Percentiles rank a stretch among this genome's conserved stretches.
These are phyloP conservation scores for Larimichthys crocea DNA, from an alignment of 2,113 vertebrate genomes.

Conservation along the genomic window DNA sequence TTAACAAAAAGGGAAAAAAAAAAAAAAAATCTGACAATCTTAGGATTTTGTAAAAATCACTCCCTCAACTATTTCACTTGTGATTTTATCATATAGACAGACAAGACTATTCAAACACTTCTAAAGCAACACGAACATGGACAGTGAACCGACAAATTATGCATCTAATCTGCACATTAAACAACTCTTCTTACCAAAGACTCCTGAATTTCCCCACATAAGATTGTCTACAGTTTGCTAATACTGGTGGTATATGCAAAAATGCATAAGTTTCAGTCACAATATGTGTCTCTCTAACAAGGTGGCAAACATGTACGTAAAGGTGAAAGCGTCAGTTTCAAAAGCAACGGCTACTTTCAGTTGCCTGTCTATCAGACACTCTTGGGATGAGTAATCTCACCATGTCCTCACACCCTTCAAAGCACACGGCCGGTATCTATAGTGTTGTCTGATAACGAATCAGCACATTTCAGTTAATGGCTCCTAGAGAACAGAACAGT, in stretches of 20 bases:
- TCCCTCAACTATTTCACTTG: slow-evolving; percentile 33
- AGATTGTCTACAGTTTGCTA: slow-evolving; percentile 78
- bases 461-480: slow-evolving; percentile 67
- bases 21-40: slow-evolving; percentile 41
- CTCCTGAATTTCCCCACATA: slow-evolving; percentile 58
- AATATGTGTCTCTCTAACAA: slow-evolving; percentile 59
- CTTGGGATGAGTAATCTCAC: slow-evolving; percentile 76
- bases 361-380: slow-evolving; percentile 73
- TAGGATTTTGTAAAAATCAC: slow-evolving; percentile 30
- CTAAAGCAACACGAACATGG: slow-evolving; percentile 58
- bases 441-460: slow-evolving; percentile 74
- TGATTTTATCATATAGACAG: slow-evolving; percentile 45
- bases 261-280: slow-evolving; percentile 72
- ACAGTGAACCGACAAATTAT: slow-evolving; percentile 64
- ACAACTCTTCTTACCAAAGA: slow-evolving; percentile 42
- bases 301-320: slow-evolving; percentile 59
- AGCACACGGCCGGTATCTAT: slow-evolving; percentile 63
- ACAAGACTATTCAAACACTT: slow-evolving; percentile 34
- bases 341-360: slow-evolving; percentile 86
- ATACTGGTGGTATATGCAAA: slow-evolving; percentile 77
- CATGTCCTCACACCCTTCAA: slow-evolving; percentile 53
- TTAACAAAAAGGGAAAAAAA: background rate
- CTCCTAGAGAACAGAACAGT: slow-evolving; percentile 46
- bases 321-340: slow-evolving; percentile 76
- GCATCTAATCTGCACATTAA: slow-evolving; percentile 60